Base-by-base conservation (phyloP, 2,113 vertebrate genomes). In the Micronisus gabar region DNA sequence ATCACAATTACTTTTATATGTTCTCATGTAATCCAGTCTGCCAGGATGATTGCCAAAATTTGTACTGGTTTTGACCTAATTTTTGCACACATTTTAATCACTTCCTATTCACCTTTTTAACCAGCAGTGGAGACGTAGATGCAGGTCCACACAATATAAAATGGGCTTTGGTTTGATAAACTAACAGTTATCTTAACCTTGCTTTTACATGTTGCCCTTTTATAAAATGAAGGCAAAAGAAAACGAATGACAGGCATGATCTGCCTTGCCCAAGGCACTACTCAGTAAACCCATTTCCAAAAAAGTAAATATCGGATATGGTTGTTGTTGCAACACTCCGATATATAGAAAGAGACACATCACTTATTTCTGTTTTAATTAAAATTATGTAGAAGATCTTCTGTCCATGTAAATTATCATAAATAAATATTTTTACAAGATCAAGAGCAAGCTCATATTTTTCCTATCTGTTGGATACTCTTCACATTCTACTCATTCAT, bases 371-470 rank as follows among this genome's bases (percentile, higher is more conserved):
- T 25, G 11, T 75, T 90, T 41, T 66, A 92, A 87, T 79, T 75
- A 87, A 89, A 96, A 93, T 75, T 52, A 84, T 40, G 72, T 43
- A 40, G 13, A 72, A 81, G 26, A 20, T 45, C 20, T 85, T 72
- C 70, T 62, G 41, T 66, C 41, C 10, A 65, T 20, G 88, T 90
- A 70, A 88, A 82, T 72, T 66, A 76, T 29, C 71, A 93, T 86
- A 85, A 89, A 94, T 86, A 91, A 90, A 90, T 81, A 84, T 91
- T 89, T 84, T 86, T 71, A 34, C 26, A 84, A 61, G 53, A 94
- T 71, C 36, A 80, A 48, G 52, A 89, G 5, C n/a, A 78, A 90
- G 15, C 8, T 86, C 26, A 47, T 79, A 71, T 56, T 95, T 96
- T 91, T 68, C 32, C 25, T 67, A 68, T 75, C n/a, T 81, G 9